Conservation (phyloP, 2,888 invertebrate genomes). For the Cryptus viduatorius region DNA sequence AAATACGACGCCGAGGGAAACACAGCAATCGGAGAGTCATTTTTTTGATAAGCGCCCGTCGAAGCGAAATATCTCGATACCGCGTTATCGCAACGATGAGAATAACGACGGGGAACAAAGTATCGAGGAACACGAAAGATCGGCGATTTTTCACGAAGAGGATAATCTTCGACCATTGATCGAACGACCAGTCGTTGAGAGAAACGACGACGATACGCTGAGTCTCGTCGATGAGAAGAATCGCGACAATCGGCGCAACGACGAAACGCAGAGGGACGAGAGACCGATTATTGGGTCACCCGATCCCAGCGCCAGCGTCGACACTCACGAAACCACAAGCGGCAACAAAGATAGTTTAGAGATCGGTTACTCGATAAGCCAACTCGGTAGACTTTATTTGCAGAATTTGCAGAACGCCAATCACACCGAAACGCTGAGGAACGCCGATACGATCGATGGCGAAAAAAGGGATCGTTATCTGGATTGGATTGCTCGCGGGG, state of each 20-base stretch:
- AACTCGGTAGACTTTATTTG: slow-evolving; percentile 75
- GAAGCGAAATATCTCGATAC: slow-evolving; percentile 57
- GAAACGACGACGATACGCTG: slow-evolving; percentile 40
- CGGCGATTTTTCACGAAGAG: slow-evolving; percentile 11
- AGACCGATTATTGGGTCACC: slow-evolving; percentile 19
- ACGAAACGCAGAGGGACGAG: background rate
- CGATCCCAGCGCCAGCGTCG: slow-evolving; percentile 62
- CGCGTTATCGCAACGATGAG: slow-evolving; percentile 11
- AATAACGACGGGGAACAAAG: slow-evolving; percentile 39
- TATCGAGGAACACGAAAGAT: background rate
- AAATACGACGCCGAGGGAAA: slow-evolving; percentile 42
- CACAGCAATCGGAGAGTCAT: slow-evolving; percentile 61
- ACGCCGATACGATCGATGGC: slow-evolving; percentile 59
- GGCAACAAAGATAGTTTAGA: slow-evolving; percentile 80
- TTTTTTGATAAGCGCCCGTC: slow-evolving; percentile 71
- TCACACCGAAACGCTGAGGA: slow-evolving; percentile 63
- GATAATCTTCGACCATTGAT: slow-evolving; percentile 17
- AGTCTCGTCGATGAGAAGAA: slow-evolving; percentile 19
- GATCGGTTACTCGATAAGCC: slow-evolving; percentile 80
- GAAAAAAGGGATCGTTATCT: slow-evolving; percentile 75
- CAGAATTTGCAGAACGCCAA: slow-evolving; percentile 74
- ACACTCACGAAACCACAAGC: slow-evolving; percentile 72
- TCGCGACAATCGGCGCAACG: background rate
- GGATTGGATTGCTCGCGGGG: slow-evolving; percentile 76
- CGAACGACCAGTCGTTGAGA: slow-evolving; percentile 8